A percentile compares a stretch with the other conserved stretches of the same genome.
These are phyloP conservation scores for Hycleus phaleratus DNA, from an alignment of 1,140 invertebrate genomes.

Conservation along the genomic window DNA sequence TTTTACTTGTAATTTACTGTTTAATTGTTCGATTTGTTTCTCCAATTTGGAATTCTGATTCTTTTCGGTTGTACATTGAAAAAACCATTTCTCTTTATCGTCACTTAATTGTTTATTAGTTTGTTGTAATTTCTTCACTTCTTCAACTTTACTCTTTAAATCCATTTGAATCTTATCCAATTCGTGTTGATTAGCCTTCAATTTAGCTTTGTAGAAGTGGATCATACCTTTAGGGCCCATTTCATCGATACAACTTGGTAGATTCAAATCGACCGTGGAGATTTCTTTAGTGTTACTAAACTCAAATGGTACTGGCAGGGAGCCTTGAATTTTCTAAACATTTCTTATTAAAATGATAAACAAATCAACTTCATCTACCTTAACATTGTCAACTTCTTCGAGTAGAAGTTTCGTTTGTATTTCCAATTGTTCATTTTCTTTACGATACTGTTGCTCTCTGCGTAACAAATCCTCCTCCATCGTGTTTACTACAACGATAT, in stretches of 20 bases:
- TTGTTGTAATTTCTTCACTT: constrained; percentile 39
- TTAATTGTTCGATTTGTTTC: constrained; percentile 38
- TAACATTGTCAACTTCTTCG: constrained; percentile 43
- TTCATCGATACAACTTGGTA: constrained; percentile 19
- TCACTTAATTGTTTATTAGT: constrained; percentile 40
- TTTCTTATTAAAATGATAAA: too few relatives aligned
- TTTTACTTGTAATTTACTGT: constrained; percentile 38
- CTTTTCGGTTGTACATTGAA: constrained; percentile 31
- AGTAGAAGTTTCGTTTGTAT: constrained; percentile 42
- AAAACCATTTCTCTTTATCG: constrained; percentile 41
- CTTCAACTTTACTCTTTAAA: constrained; percentile 35
- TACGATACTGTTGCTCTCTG: constrained; percentile 45
- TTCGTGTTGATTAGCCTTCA: constrained; percentile 42
- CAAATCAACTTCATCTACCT: constrained; percentile 25
- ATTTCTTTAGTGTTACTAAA: too few relatives aligned
- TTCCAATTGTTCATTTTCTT: constrained; percentile 45
- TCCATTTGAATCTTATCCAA: constrained; percentile 38
- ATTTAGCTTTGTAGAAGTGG: constrained; percentile 41
- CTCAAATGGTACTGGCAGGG: neutral
- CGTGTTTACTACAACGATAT: neutral
- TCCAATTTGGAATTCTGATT: constrained; percentile 37
- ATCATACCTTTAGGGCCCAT: constrained; percentile 33
- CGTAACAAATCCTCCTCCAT: constrained; percentile 41
- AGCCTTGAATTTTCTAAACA: neutral
- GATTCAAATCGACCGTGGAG: constrained; percentile 5